Evolutionary conservation across 2,113 vertebrate genomes (phyloP).

Genomic region (Megaceryle maxima): DNA sequence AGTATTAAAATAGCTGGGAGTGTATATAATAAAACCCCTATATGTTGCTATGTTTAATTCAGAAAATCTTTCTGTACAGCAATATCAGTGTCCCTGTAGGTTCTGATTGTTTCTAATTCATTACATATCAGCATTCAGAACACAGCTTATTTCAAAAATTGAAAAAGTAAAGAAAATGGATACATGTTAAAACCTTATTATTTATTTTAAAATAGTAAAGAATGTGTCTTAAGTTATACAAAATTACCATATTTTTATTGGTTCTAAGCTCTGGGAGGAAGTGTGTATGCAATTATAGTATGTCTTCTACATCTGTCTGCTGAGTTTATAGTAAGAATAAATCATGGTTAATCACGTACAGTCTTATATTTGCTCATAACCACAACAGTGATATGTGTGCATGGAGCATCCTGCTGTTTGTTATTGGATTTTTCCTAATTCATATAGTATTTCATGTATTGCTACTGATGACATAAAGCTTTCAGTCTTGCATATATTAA

Average conservation of each 20-base stretch:
- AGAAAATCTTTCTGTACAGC: slow-evolving; percentile 38
- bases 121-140: slow-evolving; percentile 37
- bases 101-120: slow-evolving; percentile 31
- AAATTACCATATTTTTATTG: slow-evolving; percentile 43
- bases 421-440: slow-evolving; percentile 66
- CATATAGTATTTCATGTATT: slow-evolving; percentile 47
- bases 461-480: slow-evolving; percentile 22
- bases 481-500: slow-evolving; percentile 35
- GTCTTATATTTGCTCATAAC: slow-evolving; percentile 61
- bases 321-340: slow-evolving; percentile 61
- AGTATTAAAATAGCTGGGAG: slow-evolving; percentile 31
- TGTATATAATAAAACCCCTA: background rate
- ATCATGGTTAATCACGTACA: slow-evolving; percentile 68
- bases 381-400: slow-evolving; percentile 63
- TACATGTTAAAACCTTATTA: slow-evolving; percentile 19
- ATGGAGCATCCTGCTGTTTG: slow-evolving; percentile 52
- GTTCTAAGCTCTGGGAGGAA: slow-evolving; percentile 48
- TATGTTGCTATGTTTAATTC: slow-evolving; percentile 45
- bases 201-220: slow-evolving; percentile 60
- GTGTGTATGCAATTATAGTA: slow-evolving; percentile 42
- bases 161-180: slow-evolving; percentile 11
- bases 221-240: slow-evolving; percentile 45
- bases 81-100: background rate
- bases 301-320: slow-evolving; percentile 50
- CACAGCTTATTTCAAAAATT: slow-evolving; percentile 39